Evolutionary conservation across 1,140 invertebrate species (phyloP), one percentile per base, ranked within the genome.

Genomic region (Berghia stephanieae): DNA sequence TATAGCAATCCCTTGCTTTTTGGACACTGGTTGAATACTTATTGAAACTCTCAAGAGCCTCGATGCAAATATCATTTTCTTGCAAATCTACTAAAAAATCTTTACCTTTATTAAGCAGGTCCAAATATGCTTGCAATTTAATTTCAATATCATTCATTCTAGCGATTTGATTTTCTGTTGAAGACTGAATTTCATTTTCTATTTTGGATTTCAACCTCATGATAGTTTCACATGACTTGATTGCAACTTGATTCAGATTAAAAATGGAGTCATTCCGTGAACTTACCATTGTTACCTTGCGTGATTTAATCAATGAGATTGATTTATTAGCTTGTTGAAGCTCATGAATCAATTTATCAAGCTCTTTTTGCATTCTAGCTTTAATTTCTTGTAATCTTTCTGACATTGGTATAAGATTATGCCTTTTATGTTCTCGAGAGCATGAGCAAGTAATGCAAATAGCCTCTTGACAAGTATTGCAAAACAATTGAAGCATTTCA

Each of bases 41-140:
- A 52, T 77, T 79, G 74, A 75, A 79, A 3, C 74, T 74, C n/a
- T 82, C 80, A 5, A 86, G 38, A 31, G 86, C 79, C 79, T 86
- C 85, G 52, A 86, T 57, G 66, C 85, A 84, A 63, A 86, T 82
- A 55, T 86, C 85, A 57, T 80, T 83, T 42, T 85, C 84, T 44
- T 86, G 84, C 0, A 86, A 78, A 38, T 85, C 83, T 31, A 81
- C 81, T 3, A 86, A 73, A 73, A 86, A 86, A 38, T 69, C 55
- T 42, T 81, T 70, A 13, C 83, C 85, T 27, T 78, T 78, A 34
- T 84, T 77, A 40, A 84, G 43, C 10, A 82, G 75, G 27, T 86
- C 77, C 13, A 78, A 57, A 57, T 82, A 83, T 3, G 31, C 52
- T n/a, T 79, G 55, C 38, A 86, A 57, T 24, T 81, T 78, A n/a